Evolutionary conservation across 1,140 invertebrate genomes (phyloP).

Genomic region (Sycobia sp.): DNA sequence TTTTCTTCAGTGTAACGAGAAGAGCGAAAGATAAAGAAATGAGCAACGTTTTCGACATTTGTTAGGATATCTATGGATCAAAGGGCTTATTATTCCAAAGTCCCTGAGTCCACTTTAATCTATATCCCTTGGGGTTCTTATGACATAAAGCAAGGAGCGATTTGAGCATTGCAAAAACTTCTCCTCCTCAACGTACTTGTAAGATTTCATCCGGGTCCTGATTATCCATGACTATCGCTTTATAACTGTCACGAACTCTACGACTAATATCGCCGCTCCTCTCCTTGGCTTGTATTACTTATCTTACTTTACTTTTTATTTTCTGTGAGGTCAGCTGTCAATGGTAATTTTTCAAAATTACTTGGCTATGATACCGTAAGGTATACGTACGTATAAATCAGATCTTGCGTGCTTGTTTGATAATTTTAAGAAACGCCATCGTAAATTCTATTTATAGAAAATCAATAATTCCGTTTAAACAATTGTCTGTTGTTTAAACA

Average conservation of each 20-base stretch:
- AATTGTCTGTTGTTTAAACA: neutral
- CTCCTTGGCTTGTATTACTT: too few species aligned
- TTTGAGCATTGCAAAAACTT: neutral
- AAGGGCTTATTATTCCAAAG: too few species aligned
- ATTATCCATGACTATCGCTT: neutral
- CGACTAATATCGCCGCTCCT: neutral
- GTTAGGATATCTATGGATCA: conserved; percentile 33
- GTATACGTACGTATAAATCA: neutral
- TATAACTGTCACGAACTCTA: neutral
- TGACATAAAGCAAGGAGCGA: conserved; percentile 13
- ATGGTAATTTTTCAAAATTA: neutral
- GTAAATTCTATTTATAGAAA: neutral
- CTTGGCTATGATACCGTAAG: too few species aligned
- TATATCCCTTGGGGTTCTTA: too few species aligned
- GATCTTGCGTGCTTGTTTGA: too few species aligned
- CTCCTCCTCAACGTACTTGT: neutral
- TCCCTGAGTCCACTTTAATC: too few species aligned
- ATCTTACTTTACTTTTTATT: neutral
- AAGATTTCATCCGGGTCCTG: neutral
- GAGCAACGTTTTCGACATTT: conserved; percentile 2
- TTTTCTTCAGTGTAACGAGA: neutral
- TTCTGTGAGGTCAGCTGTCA: neutral
- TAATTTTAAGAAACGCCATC: neutral
- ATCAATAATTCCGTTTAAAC: neutral
- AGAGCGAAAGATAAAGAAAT: neutral